phyloP scores from a whole-genome alignment of 2,797 vertebrate genomes.

The Rhabdophis nuchalis region DNA sequence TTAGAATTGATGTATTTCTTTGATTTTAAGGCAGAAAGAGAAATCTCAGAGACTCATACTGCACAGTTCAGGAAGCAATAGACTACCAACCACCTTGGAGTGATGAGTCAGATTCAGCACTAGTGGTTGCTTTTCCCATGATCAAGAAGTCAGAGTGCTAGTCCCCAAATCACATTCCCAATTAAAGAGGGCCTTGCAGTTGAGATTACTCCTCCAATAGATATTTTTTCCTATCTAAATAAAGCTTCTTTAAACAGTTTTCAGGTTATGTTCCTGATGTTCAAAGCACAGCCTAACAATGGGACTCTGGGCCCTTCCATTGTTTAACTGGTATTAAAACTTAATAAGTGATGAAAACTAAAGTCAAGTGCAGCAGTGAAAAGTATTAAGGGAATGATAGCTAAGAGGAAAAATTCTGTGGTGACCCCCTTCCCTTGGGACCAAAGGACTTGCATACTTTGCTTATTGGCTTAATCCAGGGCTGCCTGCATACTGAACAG shows the following conservation, averaged over 20 bases:
- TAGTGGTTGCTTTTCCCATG: background rate
- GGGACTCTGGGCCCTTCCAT: background rate
- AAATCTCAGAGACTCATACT: background rate
- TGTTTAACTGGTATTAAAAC: background rate
- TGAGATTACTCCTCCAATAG: background rate
- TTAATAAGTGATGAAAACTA: background rate
- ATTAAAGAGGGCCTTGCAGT: background rate
- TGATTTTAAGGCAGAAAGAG: background rate
- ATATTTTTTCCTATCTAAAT: background rate
- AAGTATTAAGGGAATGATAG: background rate
- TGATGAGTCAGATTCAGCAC: background rate
- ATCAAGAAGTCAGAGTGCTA: background rate
- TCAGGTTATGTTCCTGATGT: background rate
- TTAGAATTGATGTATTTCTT: background rate
- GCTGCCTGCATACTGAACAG: background rate
- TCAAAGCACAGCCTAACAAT: background rate
- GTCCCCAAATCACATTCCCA: background rate
- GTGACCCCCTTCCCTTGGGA: background rate
- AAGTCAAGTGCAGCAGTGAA: background rate
- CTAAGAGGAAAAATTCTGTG: background rate
- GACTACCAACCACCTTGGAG: background rate
- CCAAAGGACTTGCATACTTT: background rate
- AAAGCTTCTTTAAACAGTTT: background rate
- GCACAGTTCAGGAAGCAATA: background rate
- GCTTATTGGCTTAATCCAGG: background rate